phyloP scores from a whole-genome alignment of 2,113 vertebrate genomes.

The Alectura lathami region DNA sequence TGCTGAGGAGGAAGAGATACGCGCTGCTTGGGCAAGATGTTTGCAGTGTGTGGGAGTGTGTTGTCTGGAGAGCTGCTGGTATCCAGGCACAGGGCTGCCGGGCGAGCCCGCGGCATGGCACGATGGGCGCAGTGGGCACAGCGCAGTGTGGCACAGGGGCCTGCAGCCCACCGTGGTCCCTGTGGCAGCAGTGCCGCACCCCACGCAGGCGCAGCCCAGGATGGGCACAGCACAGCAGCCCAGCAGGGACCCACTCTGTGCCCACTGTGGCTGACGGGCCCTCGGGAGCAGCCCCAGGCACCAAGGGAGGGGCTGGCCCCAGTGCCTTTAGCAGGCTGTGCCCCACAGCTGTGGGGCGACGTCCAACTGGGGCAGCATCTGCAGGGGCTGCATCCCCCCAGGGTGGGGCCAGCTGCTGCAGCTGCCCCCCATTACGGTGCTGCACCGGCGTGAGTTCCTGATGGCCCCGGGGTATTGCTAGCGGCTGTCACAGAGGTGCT shows the following conservation, averaged over 20 bases:
- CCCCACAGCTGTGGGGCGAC: accelerated
- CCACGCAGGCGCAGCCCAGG: accelerated
- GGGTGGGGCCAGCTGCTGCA: accelerated
- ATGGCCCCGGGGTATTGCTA: accelerated
- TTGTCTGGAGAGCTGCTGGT: constrained; percentile 55
- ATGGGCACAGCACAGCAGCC: accelerated
- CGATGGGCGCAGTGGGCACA: accelerated
- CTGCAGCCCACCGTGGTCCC: accelerated
- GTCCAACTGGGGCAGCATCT: background rate
- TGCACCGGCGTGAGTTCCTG: accelerated
- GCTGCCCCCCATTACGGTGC: background rate
- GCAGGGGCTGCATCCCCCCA: background rate
- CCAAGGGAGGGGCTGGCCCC: accelerated
- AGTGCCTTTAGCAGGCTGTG: accelerated
- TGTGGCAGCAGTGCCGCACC: accelerated
- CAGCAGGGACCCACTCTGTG: background rate
- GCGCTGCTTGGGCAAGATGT: background rate
- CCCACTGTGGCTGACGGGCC: background rate
- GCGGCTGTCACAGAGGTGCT: accelerated
- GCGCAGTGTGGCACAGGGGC: no score
- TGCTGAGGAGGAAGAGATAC: background rate
- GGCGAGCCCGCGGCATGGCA: accelerated
- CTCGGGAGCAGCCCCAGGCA: no score
- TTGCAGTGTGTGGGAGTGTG: background rate
- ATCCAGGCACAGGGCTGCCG: background rate